These are phyloP conservation scores for Leptinotarsa texana DNA, from an alignment of 1,140 invertebrate genomes.

Conservation along the genomic window DNA sequence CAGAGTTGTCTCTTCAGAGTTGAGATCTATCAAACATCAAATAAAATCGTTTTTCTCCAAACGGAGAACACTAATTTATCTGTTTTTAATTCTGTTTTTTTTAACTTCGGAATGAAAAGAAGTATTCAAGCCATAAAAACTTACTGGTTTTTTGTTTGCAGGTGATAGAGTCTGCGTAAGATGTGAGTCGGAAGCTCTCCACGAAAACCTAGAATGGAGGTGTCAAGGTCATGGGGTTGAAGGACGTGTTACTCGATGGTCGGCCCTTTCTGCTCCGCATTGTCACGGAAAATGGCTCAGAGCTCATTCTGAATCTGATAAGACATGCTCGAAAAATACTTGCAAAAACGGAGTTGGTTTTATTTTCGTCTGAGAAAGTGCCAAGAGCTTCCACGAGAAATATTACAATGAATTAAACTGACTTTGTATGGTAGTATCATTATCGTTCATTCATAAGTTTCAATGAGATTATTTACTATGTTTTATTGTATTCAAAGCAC, in stretches of 20 bases:
- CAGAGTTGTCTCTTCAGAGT: too few relatives aligned
- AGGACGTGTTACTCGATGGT: slow-evolving; percentile 74
- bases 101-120: too few relatives aligned
- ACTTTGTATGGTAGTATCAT: background rate
- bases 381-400: background rate
- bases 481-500: background rate
- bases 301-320: slow-evolving; percentile 62
- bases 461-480: background rate
- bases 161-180: slow-evolving; percentile 74
- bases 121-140: too few relatives aligned
- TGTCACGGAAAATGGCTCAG: slow-evolving; percentile 86
- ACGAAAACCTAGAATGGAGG: slow-evolving; percentile 72
- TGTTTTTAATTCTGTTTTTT: too few relatives aligned
- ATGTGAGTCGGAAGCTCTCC: slow-evolving; percentile 76
- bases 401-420: slow-evolving; percentile 1
- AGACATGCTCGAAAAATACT: slow-evolving; percentile 56
- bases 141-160: slow-evolving; percentile 54
- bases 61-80: too few relatives aligned
- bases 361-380: slow-evolving; percentile 64
- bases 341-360: slow-evolving; percentile 66
- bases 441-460: too few relatives aligned
- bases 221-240: slow-evolving; percentile 78
- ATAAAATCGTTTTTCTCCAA: too few relatives aligned
- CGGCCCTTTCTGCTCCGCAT: slow-evolving; percentile 73
- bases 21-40: too few relatives aligned